Percentiles rank a stretch among this genome's conserved stretches.
Evolutionary conservation across 64 coral and sea anemone genomes (phyloP).

Genomic region (Catalaphyllia jardinei): DNA sequence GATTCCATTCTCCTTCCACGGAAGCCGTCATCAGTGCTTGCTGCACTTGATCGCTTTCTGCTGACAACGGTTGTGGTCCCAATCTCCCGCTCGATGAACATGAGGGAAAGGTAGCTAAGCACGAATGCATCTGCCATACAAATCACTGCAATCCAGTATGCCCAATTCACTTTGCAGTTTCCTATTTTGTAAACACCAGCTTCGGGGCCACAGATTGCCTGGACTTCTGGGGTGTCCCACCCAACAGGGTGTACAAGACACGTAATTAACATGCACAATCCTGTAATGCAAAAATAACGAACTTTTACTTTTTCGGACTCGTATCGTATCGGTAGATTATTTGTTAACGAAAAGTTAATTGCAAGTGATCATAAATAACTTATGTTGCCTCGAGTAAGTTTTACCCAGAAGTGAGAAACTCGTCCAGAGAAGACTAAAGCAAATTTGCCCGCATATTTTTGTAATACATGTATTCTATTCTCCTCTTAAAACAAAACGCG

Average conservation of each 20-base stretch:
- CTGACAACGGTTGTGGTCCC: constrained; percentile 25
- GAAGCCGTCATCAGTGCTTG: neutral
- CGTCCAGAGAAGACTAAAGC: no score
- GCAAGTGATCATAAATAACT: no score
- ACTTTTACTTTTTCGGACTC: neutral
- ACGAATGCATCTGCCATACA: constrained; percentile 86
- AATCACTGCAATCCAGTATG: constrained; percentile 69
- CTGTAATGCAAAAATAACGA: constrained; percentile 4
- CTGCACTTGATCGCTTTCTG: neutral
- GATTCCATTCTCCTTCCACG: neutral
- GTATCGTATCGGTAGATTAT: neutral
- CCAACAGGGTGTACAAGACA: constrained; percentile 82
- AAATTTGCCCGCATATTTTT: no score
- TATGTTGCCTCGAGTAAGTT: no score
- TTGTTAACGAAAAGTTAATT: no score
- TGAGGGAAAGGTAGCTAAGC: constrained; percentile 76
- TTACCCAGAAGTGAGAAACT: no score
- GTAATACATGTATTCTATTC: no score
- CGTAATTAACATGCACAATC: constrained; percentile 62
- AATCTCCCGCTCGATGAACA: constrained; percentile 87
- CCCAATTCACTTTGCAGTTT: constrained; percentile 78
- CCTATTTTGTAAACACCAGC: constrained; percentile 66
- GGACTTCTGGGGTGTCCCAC: constrained; percentile 65
- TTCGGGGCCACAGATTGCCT: constrained; percentile 58
- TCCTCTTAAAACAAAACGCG: no score